phyloP scores from a whole-genome alignment of 2,888 invertebrate species.

The Nymphalis polychloros region DNA sequence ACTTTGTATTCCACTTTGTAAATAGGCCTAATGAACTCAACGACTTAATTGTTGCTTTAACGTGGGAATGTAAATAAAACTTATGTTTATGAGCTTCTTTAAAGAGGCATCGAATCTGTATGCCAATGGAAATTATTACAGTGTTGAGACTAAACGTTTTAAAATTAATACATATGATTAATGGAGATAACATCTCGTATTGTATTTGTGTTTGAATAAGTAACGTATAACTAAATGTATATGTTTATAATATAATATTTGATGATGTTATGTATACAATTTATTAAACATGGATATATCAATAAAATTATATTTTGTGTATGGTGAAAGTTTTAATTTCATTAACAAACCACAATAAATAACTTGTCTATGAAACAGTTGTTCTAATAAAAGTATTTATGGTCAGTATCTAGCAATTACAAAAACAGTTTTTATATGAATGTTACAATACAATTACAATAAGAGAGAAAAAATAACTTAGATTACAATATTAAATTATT shows the following conservation, averaged over 20 bases:
- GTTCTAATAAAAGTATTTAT: too few relatives aligned
- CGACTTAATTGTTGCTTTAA: conserved; percentile 72
- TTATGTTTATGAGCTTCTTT: conserved; percentile 66
- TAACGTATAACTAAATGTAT: conserved; percentile 81
- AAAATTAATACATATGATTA: conserved; percentile 68
- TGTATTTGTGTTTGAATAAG: conserved; percentile 81
- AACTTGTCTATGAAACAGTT: conserved; percentile 8
- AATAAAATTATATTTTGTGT: conserved; percentile 83
- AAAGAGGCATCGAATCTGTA: conserved; percentile 61
- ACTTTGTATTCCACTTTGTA: conserved; percentile 77
- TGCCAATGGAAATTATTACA: conserved; percentile 63
- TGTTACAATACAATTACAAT: neutral
- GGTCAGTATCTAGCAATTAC: too few relatives aligned
- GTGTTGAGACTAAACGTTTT: conserved; percentile 70
- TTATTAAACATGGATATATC: conserved; percentile 82
- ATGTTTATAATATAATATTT: conserved; percentile 82
- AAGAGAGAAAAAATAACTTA: neutral
- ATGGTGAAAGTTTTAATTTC: conserved; percentile 71
- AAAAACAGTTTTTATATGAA: neutral
- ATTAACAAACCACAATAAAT: conserved; percentile 39
- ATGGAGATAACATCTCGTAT: conserved; percentile 81
- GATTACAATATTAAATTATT: conserved; percentile 11
- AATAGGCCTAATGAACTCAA: conserved; percentile 78
- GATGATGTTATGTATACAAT: conserved; percentile 82
- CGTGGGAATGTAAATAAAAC: conserved; percentile 74